These are phyloP conservation scores for Calonectris borealis DNA, from an alignment of 2,113 vertebrate genomes.

Conservation along the genomic window DNA sequence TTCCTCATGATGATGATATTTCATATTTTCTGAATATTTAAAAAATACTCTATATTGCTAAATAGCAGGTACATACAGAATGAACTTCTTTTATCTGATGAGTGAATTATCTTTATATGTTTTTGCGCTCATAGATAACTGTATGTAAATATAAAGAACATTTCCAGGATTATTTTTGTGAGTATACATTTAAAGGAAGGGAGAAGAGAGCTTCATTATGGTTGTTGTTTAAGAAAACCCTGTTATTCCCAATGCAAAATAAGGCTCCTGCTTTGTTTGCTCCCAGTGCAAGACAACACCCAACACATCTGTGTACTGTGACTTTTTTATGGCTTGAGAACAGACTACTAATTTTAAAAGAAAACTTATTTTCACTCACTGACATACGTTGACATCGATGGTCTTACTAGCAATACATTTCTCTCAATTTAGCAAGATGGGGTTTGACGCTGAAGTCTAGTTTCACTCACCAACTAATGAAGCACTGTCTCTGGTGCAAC, in stretches of 20 bases:
- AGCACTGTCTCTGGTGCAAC: not conserved
- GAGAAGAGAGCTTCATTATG: not conserved
- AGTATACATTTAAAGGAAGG: not conserved
- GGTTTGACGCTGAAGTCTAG: not conserved
- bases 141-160: not conserved
- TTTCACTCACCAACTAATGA: not conserved
- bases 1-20: not conserved
- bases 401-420: not conserved
- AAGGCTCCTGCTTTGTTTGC: not conserved
- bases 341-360: not conserved
- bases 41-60: not conserved
- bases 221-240: not conserved
- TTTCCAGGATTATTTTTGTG: not conserved
- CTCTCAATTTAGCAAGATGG: not conserved
- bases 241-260: not conserved
- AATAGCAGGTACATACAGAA: not conserved
- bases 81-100: not conserved
- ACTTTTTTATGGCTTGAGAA: not conserved
- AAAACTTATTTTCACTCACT: not conserved
- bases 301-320: not conserved
- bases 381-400: rapidly evolving
- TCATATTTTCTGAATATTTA: not conserved
- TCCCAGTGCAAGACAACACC: not conserved
- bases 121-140: not conserved
- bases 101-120: not conserved